These are phyloP conservation scores for Mustela lutreola DNA, from an alignment of 2,113 vertebrate genomes.

Conservation along the genomic window DNA sequence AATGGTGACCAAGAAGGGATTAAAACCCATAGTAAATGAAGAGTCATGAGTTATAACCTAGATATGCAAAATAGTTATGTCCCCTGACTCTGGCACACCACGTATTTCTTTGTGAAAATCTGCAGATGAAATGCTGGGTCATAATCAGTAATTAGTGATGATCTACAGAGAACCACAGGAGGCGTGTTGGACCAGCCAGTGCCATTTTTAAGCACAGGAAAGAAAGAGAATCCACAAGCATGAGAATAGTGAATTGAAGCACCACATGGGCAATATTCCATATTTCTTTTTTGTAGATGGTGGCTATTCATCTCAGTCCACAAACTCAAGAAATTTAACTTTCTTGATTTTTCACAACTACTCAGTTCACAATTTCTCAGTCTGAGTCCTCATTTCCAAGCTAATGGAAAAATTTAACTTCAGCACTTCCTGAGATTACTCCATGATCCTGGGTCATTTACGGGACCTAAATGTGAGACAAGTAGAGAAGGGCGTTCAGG, in stretches of 20 bases:
- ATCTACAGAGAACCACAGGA: not conserved
- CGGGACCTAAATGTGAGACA: not conserved
- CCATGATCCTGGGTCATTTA: not conserved
- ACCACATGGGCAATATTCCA: not conserved
- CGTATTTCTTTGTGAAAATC: not conserved
- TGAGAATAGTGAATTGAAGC: not conserved
- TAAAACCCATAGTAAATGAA: constrained; percentile 40
- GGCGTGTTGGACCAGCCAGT: not conserved
- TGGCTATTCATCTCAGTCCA: not conserved
- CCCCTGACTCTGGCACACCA: not conserved
- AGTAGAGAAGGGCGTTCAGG: too few relatives aligned
- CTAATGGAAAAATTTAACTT: not conserved
- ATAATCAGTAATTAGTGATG: not conserved
- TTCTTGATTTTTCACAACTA: not conserved
- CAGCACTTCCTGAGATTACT: not conserved
- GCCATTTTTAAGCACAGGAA: not conserved
- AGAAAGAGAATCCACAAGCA: not conserved
- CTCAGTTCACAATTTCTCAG: constrained; percentile 25
- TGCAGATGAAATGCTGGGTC: not conserved
- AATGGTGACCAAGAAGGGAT: not conserved
- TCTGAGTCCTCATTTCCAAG: not conserved
- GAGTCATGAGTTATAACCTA: not conserved
- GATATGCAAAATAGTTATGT: not conserved
- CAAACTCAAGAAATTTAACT: not conserved
- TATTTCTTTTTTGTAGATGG: not conserved